Evolutionary conservation across 1,140 invertebrate genomes (phyloP), one percentile per base, ranked within the genome.

Genomic region (Drosophila nasuta): DNA sequence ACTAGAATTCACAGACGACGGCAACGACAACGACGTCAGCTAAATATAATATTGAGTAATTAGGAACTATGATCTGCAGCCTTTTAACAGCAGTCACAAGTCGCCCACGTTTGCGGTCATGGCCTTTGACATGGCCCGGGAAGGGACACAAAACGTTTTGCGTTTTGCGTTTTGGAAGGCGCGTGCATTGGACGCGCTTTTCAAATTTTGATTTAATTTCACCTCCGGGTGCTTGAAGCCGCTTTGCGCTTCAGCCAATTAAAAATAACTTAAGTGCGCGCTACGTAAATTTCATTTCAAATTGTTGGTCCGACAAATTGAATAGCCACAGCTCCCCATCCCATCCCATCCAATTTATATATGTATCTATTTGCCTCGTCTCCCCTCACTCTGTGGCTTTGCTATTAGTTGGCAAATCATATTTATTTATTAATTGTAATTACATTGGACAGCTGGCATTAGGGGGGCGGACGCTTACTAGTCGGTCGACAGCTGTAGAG

Each of bases 371-470:
- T 70, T 54, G 5, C 58, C 11, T 35, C 59, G 52, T 17, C 51
- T 77, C 65, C 57, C 63, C 65, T 62, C 59, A 33, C 33, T 17
- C 17, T 17, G 33, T 38, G 54, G 52, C 33, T 69, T 65, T 72
- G 20, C 58, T 71, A 67, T 75, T 74, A 74, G 76, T 79, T 54
- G 71, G 59, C 63, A 89, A 88, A 88, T 88, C 77, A 75, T 79
- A 88, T 88, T 88, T 89, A 88, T 89, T 89, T 88, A 88, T 89
- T 88, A 89, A 81, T 78, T 81, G 51, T 77, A 80, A 88, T 87
- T 87, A 75, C 83, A 80, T 88, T 88, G 66, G 54, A 48, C 77
- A 88, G 66, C 65, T 71, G 63, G 60, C 35, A 66, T 54, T 30
- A 11, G 30, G 20, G 8, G 45, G 20, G 20, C 20, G 20, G 20